Percentiles rank a stretch among this genome's conserved stretches.
phyloP scores from a whole-genome alignment of 2,888 invertebrate species.

The Stegana nigrithorax region DNA sequence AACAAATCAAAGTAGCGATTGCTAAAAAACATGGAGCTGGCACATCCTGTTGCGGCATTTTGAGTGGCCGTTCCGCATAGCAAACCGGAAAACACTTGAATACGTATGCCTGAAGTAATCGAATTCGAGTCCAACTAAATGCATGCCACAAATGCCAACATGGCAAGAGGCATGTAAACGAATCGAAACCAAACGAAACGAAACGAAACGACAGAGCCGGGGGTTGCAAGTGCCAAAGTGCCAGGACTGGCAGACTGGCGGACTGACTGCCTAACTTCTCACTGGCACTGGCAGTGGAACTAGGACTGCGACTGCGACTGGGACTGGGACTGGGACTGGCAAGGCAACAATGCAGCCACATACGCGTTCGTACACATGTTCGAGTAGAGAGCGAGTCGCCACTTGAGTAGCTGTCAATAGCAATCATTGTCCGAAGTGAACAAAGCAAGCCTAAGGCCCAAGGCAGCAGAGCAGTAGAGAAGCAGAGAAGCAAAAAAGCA shows the following conservation, averaged over 20 bases:
- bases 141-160: neutral
- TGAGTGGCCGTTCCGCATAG: neutral
- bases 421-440: slow-evolving; percentile 25
- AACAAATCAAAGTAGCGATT: too few species aligned
- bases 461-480: neutral
- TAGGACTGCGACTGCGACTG: too few species aligned
- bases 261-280: neutral
- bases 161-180: neutral
- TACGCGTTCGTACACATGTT: too few species aligned
- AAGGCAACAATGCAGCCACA: too few species aligned
- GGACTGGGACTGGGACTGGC: too few species aligned
- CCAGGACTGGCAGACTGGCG: neutral
- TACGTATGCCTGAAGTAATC: slow-evolving; percentile 38
- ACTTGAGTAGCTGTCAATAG: slow-evolving; percentile 46
- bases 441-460: too few species aligned
- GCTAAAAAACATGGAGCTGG: too few species aligned
- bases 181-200: neutral
- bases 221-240: too few species aligned
- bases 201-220: neutral
- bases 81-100: slow-evolving; percentile 38
- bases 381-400: slow-evolving; percentile 14
- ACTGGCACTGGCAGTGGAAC: neutral
- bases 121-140: slow-evolving; percentile 31
- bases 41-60: too few species aligned
- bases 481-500: neutral